These are phyloP conservation scores for Strigamia crassipes DNA, from an alignment of 2,888 invertebrate species.

Conservation along the genomic window DNA sequence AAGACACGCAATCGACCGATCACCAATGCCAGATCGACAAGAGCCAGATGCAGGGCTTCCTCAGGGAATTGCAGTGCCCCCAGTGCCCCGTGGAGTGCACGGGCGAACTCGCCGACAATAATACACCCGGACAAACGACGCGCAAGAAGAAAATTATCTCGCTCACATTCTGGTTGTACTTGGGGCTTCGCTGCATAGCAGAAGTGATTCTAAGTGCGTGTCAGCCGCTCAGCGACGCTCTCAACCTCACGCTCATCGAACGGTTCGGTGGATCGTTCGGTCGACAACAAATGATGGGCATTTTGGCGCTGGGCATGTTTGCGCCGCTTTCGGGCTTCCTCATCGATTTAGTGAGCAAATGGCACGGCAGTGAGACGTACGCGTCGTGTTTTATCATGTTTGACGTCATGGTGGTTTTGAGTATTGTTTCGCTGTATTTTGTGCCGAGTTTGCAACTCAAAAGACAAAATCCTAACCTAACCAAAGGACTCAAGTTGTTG, in stretches of 20 bases:
- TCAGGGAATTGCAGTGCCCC: not conserved
- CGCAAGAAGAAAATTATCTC: not conserved
- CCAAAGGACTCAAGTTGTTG: constrained; percentile 62
- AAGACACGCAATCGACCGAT: not conserved
- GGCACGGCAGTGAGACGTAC: constrained; percentile 51
- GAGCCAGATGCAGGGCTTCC: not conserved
- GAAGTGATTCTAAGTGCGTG: constrained; percentile 81
- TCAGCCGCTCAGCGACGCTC: constrained; percentile 87
- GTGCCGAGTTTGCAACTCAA: constrained; percentile 1
- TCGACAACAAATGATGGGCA: constrained; percentile 59
- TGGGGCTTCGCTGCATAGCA: constrained; percentile 75
- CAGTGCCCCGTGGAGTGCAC: not conserved
- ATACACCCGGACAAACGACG: not conserved
- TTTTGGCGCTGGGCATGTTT: constrained; percentile 58
- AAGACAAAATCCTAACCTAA: not conserved
- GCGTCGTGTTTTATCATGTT: constrained; percentile 53
- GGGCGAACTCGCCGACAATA: too few relatives aligned
- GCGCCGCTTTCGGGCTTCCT: constrained; percentile 55
- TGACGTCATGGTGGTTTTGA: constrained; percentile 53
- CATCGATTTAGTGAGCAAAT: constrained; percentile 51
- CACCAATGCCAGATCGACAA: not conserved
- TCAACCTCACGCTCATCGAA: constrained; percentile 82
- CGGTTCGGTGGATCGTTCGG: constrained; percentile 67
- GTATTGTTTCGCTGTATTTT: constrained; percentile 53
- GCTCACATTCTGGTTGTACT: constrained; percentile 78